Evolutionary conservation across 2,888 invertebrate genomes (phyloP).

Genomic region (Drosophila maculinotata): DNA sequence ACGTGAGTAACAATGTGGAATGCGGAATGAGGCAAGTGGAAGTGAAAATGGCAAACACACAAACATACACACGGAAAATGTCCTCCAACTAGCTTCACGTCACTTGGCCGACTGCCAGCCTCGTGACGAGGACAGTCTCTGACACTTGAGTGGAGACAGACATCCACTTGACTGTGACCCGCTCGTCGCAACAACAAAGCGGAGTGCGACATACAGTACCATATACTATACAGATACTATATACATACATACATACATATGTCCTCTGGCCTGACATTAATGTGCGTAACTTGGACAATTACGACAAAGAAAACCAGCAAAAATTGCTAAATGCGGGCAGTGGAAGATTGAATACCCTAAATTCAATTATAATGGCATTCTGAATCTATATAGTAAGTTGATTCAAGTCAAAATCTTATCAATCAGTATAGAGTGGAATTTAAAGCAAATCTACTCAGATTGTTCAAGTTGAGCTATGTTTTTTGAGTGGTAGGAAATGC

Average conservation of each 20-base stretch:
- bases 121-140: slow-evolving; percentile 46
- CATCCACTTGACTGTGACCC: slow-evolving; percentile 73
- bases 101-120: slow-evolving; percentile 59
- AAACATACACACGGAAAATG: slow-evolving; percentile 14
- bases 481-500: no score
- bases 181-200: slow-evolving; percentile 36
- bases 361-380: not conserved
- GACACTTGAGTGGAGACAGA: slow-evolving; percentile 78
- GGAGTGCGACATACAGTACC: slow-evolving; percentile 23
- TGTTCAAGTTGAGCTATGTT: not conserved
- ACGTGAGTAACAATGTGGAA: slow-evolving; percentile 34
- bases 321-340: not conserved
- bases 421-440: not conserved
- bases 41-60: slow-evolving; percentile 55
- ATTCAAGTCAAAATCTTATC: not conserved
- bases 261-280: slow-evolving; percentile 51
- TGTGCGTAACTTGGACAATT: slow-evolving; percentile 73
- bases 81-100: slow-evolving; percentile 54
- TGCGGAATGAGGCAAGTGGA: slow-evolving; percentile 49
- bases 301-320: slow-evolving; percentile 44
- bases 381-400: not conserved
- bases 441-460: not conserved
- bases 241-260: slow-evolving; percentile 1
- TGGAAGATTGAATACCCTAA: slow-evolving; percentile 17
- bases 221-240: slow-evolving; percentile 2